A percentile compares a stretch with the other conserved stretches of the same genome.
Evolutionary conservation across 2,797 vertebrate genomes (phyloP).

Genomic region (Chloroceryle inda): DNA sequence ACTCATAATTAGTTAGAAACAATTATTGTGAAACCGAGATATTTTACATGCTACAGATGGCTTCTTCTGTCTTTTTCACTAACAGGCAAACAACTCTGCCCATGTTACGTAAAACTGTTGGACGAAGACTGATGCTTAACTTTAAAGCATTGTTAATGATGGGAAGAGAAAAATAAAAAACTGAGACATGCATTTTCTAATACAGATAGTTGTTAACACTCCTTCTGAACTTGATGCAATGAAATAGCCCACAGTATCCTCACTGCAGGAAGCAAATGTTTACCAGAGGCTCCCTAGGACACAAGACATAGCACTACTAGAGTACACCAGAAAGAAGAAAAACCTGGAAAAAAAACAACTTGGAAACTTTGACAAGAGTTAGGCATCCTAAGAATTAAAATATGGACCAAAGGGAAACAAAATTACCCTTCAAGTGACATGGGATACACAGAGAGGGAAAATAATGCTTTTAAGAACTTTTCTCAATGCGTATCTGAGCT

Average conservation of each 20-base stretch:
- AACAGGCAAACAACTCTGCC: background rate
- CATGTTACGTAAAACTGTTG: background rate
- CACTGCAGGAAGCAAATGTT: background rate
- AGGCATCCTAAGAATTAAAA: background rate
- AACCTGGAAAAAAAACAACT: background rate
- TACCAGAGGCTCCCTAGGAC: background rate
- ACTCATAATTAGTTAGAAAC: background rate
- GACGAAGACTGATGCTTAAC: background rate
- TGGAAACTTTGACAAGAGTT: background rate
- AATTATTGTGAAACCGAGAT: background rate
- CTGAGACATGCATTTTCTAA: background rate
- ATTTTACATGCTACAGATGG: background rate
- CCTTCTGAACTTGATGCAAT: background rate
- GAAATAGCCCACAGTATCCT: background rate
- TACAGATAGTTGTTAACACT: background rate
- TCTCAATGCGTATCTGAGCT: background rate
- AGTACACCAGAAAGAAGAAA: background rate
- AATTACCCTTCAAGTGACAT: background rate
- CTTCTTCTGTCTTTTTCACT: background rate
- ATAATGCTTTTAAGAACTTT: background rate
- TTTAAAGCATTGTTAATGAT: background rate
- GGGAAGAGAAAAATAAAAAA: background rate
- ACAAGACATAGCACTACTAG: background rate
- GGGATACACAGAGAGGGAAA: background rate
- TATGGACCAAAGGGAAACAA: background rate